Evolutionary conservation across 2,797 vertebrate species (phyloP), one percentile per base, ranked within the genome.

Genomic region (Allochrocebus solatus): DNA sequence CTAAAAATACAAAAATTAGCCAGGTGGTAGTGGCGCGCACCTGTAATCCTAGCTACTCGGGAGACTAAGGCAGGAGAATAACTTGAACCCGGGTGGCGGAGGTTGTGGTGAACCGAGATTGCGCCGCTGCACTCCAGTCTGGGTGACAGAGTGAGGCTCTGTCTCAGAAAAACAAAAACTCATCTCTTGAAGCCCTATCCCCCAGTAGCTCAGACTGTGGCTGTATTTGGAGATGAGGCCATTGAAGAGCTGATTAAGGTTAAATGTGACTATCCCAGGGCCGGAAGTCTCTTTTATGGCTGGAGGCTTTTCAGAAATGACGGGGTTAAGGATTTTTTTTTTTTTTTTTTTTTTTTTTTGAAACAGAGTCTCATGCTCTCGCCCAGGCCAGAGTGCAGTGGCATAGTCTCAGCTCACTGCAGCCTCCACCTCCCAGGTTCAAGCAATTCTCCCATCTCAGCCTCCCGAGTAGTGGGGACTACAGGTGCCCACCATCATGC

Each of bases 11-110:
- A 67, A 67, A 67, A n/a, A 67, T 67, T 19, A n/a, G 64, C 16
- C 33, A 17, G 30, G 33, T n/a, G 64, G 64, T n/a, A 67, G 64
- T n/a, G 64, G 30, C 8, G 1, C 0, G 3, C 8, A 1, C 33
- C 33, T 67, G 4, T 67, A n/a, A 33, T n/a, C 33, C 16, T 33
- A n/a, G 16, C 64, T 67, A 19, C 33, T 19, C 0, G 1, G 33
- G 33, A 67, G 33, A 16, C 64, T n/a, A 33, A n/a, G 33, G 64
- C 64, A 67, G 33, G 14, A 64, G 61, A 64, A 67, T n/a, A 17
- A 17, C 33, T 19, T n/a, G 61, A n/a, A 33, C 16, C 16, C 16
- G 0, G 16, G 33, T 8, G 64, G 64, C 8, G 3, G 64, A 67
- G 64, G 7, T 67, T n/a, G 33, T 16, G 8, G 33, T n/a, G 64